A percentile compares a stretch with the other conserved stretches of the same genome.
These are phyloP conservation scores for Channa maculata DNA, from an alignment of 2,113 vertebrate species.

Conservation along the genomic window DNA sequence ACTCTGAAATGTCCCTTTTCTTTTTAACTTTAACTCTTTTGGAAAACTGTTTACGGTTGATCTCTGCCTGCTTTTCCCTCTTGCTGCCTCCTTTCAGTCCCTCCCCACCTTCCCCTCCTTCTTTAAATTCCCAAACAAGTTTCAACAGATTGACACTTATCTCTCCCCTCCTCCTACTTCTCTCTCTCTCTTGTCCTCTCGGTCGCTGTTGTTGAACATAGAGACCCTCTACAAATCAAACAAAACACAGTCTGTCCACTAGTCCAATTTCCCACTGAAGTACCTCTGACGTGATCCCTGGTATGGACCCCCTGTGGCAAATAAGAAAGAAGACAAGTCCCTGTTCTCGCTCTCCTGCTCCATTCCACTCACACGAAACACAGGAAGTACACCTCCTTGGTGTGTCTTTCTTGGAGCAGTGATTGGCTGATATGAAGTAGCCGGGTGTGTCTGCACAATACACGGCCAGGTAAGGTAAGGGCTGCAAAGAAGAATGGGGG, in stretches of 20 bases:
- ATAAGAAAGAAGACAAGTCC: constrained; percentile 39
- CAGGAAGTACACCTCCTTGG: constrained; percentile 82
- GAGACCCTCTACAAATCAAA: constrained; percentile 52
- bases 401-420: constrained; percentile 43
- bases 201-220: constrained; percentile 34
- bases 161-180: constrained; percentile 68
- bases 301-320: constrained; percentile 32
- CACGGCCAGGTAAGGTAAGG: constrained; percentile 77
- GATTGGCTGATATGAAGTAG: constrained; percentile 75
- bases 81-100: constrained; percentile 48
- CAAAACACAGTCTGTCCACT: constrained; percentile 20
- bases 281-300: neutral
- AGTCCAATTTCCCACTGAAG: constrained; percentile 26
- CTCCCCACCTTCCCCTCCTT: constrained; percentile 72
- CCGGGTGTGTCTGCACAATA: constrained; percentile 78
- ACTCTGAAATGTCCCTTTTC: constrained; percentile 18
- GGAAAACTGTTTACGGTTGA: constrained; percentile 71
- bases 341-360: constrained; percentile 42
- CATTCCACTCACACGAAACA: constrained; percentile 66
- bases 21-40: constrained; percentile 22
- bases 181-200: constrained; percentile 58
- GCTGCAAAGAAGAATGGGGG: constrained; percentile 49
- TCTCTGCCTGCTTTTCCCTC: constrained; percentile 51
- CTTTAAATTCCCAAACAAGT: constrained; percentile 88
- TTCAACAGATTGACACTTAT: constrained; percentile 85